These are phyloP conservation scores for Lasioglossum oenotherae DNA, from an alignment of 2,888 invertebrate genomes.

Conservation along the genomic window DNA sequence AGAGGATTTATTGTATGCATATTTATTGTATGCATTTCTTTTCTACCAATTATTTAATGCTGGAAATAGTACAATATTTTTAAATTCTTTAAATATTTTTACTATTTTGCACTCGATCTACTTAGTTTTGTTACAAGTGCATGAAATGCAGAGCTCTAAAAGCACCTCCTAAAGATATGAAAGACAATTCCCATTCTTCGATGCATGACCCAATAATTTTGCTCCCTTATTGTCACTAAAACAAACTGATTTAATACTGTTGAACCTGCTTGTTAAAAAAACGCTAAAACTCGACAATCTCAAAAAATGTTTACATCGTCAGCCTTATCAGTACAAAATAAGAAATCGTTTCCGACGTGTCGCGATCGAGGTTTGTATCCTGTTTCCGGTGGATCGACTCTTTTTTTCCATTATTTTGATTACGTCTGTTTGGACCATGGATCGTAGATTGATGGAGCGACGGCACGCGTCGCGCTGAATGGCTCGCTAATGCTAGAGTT, in stretches of 20 bases:
- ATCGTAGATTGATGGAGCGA: slow-evolving; percentile 25
- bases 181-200: background rate
- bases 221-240: too few relatives aligned
- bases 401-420: background rate
- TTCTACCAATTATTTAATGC: background rate
- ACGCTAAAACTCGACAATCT: background rate
- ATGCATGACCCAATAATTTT: background rate
- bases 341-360: background rate
- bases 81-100: background rate
- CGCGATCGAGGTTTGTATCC: background rate
- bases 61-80: background rate
- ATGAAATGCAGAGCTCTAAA: too few relatives aligned
- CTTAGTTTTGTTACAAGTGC: background rate
- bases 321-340: background rate
- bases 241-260: background rate
- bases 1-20: too few relatives aligned
- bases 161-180: too few relatives aligned
- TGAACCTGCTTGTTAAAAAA: background rate
- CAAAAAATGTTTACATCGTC: background rate
- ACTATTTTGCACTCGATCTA: background rate
- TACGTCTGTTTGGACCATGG: background rate
- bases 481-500: slow-evolving; percentile 65
- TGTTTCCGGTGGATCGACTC: background rate
- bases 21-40: too few relatives aligned
- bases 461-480: slow-evolving; percentile 56